Percentiles rank a stretch among this genome's conserved stretches.
Conservation (phyloP, 2,888 invertebrate species). For the Xylota sylvarum region DNA sequence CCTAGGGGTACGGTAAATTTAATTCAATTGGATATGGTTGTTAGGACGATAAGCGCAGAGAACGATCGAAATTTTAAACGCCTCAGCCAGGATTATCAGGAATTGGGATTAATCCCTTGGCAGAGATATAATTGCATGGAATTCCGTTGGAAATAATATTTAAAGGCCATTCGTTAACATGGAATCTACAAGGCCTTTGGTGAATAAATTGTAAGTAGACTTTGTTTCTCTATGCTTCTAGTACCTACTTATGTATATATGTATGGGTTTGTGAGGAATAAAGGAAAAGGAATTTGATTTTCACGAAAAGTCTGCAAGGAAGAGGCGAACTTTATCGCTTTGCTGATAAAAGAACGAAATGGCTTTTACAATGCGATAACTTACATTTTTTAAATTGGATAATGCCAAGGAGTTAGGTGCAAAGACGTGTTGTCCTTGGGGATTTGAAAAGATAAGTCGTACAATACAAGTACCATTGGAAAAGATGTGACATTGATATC, state of each 20-base stretch:
- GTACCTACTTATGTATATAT: neutral
- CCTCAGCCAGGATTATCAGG: constrained; percentile 7
- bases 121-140: constrained; percentile 12
- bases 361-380: neutral
- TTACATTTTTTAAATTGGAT: neutral
- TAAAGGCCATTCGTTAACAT: constrained; percentile 12
- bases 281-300: constrained; percentile 3
- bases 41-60: constrained; percentile 6
- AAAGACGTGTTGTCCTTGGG: too few relatives aligned
- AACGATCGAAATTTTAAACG: constrained; percentile 33
- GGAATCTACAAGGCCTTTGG: neutral
- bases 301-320: neutral
- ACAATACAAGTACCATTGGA: too few relatives aligned
- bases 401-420: too few relatives aligned
- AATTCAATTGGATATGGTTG: constrained; percentile 36
- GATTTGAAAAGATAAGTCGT: too few relatives aligned
- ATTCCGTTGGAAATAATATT: constrained; percentile 15
- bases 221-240: neutral
- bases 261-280: neutral
- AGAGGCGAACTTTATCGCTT: constrained; percentile 1
- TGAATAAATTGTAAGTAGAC: constrained; percentile 6
- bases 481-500: too few relatives aligned
- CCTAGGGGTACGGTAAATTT: constrained; percentile 22
- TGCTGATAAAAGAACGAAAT: neutral
- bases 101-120: constrained; percentile 33